phyloP scores from a whole-genome alignment of 2,888 invertebrate species.

The Drosophila demipolita region DNA sequence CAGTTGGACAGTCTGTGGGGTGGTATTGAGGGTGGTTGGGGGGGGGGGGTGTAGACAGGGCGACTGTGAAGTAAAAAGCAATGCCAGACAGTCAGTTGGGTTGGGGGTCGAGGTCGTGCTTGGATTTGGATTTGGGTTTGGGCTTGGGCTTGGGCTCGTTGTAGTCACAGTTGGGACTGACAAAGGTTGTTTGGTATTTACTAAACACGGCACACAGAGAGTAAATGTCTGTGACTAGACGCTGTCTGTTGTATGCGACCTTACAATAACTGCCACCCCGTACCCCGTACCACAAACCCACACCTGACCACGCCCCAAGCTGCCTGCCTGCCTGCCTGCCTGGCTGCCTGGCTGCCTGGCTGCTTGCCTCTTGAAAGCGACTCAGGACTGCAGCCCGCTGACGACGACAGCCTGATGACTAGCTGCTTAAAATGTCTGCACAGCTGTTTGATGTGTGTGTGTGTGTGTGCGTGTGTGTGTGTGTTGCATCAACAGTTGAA shows the following conservation, averaged over 20 bases:
- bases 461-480: conserved; percentile 23
- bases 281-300: neutral
- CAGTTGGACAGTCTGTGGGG: conserved; percentile 14
- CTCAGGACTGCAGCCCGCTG: conserved; percentile 34
- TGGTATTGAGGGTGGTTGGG: neutral
- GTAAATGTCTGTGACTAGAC: conserved; percentile 58
- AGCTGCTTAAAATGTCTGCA: conserved; percentile 78
- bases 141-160: conserved; percentile 6
- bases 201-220: conserved; percentile 34
- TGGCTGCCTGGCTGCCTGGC: neutral
- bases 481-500: conserved; percentile 74
- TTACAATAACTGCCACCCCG: conserved; percentile 35
- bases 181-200: conserved; percentile 58
- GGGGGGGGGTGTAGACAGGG: neutral
- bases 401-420: conserved; percentile 71
- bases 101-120: conserved; percentile 8
- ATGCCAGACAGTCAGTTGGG: conserved; percentile 35
- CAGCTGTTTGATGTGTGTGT: conserved; percentile 66
- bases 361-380: conserved; percentile 30
- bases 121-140: neutral
- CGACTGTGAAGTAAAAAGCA: conserved; percentile 47
- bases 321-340: neutral
- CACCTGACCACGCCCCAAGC: conserved; percentile 4
- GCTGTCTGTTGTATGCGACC: conserved; percentile 53
- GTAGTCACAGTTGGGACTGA: conserved; percentile 32